Evolutionary conservation across 2,888 invertebrate genomes (phyloP).

Genomic region (Tenthredo distinguenda): DNA sequence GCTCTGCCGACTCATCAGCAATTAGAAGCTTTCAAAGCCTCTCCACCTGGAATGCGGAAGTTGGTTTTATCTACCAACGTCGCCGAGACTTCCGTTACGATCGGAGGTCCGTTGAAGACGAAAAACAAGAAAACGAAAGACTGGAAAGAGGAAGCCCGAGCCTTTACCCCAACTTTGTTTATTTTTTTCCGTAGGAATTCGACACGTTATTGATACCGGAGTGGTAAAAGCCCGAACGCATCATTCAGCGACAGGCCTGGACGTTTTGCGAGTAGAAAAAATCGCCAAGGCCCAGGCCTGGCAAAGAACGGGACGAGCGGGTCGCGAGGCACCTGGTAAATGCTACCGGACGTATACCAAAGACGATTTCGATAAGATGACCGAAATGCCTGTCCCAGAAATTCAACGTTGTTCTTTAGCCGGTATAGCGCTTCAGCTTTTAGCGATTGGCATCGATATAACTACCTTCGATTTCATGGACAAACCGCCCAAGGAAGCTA

Average conservation of each 20-base stretch:
- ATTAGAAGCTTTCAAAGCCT: conserved; percentile 90
- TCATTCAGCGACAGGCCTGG: conserved; percentile 90
- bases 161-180: background rate
- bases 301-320: conserved; percentile 96
- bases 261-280: conserved; percentile 88
- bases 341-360: conserved; percentile 94
- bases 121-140: background rate
- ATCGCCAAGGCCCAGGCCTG: conserved; percentile 96
- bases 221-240: conserved; percentile 93
- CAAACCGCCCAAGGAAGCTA: conserved; percentile 87
- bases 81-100: conserved; percentile 98
- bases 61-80: conserved; percentile 97
- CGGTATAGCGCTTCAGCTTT: conserved; percentile 89
- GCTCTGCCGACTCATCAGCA: conserved; percentile 93
- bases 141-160: too few species aligned
- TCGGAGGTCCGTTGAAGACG: conserved; percentile 81
- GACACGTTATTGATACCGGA: conserved; percentile 95
- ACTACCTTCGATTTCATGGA: conserved; percentile 94
- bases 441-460: conserved; percentile 91
- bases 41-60: conserved; percentile 89
- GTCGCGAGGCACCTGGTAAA: conserved; percentile 90
- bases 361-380: conserved; percentile 86
- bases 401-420: conserved; percentile 87
- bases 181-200: conserved; percentile 82
- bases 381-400: conserved; percentile 90